Base-by-base conservation (phyloP, 2,888 invertebrate species). In the Orgyia antiqua region DNA sequence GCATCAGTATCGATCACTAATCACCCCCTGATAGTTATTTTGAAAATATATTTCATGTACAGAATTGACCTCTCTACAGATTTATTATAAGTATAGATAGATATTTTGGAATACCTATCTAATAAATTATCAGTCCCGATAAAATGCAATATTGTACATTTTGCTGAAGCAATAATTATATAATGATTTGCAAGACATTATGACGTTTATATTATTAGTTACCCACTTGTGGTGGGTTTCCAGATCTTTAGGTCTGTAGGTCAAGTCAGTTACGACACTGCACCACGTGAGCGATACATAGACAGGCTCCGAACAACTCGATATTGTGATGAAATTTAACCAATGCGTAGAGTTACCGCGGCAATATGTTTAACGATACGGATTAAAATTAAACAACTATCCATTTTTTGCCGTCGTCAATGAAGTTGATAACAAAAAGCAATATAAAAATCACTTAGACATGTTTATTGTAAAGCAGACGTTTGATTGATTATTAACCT, bases 161-260 rank as follows among this genome's bases (percentile, higher is more conserved):
- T 10, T 11, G 10, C 4, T 12, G 10, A 20, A 13, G 24, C n/a
- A 17, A 10, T 12, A 7, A 20, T 42, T 46, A 39, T 34, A 27
- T 31, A 36, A 49, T 27, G 17, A 25, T 40, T 37, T 13, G 27
- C 31, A 40, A 35, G 19, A 25, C 18, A 34, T 25, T 27, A 29
- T 39, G 29, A 27, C 23, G 31, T 35, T 31, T 27, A 24, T 33
- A 29, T 40, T 31, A 37, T 45, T 31, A 42, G 43, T 30, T 44
- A 33, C 36, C 33, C 38, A 36, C 42, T 39, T 31, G 31, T 33
- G 44, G 42, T 42, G 36, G 39, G 43, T 52, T 44, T 51, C 31
- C 44, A 51, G 50, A 50, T 46, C 43, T 54, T 52, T 52, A 51
- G 56, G 56, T 54, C 54, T 56, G 41, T 57, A 41, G 56, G 56